A percentile compares a stretch with the other conserved stretches of the same genome.
Conservation (phyloP, 2,888 invertebrate genomes). For the Diaphora mendica region DNA sequence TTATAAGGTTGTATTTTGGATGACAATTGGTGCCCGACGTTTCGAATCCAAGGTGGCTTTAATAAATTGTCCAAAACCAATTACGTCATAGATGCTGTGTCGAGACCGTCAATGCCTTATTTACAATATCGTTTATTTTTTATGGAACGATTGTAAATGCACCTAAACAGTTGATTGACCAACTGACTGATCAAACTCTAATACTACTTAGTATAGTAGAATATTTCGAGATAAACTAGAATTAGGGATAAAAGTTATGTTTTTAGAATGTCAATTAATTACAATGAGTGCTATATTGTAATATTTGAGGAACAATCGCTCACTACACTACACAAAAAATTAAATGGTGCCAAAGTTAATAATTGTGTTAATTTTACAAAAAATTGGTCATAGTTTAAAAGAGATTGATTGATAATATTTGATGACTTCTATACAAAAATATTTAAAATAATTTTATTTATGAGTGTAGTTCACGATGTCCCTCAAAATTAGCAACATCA, state of each 20-base stretch:
- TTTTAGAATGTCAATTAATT: not conserved
- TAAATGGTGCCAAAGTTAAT: not conserved
- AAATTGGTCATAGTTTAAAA: too few species aligned
- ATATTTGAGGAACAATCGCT: not conserved
- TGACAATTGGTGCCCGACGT: not conserved
- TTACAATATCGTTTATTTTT: slow-evolving; percentile 28
- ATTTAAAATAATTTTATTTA: not conserved
- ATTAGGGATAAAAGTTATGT: not conserved
- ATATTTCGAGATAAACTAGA: slow-evolving; percentile 2
- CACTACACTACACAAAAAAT: not conserved
- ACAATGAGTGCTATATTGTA: not conserved
- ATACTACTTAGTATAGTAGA: not conserved
- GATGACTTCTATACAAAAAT: too few species aligned
- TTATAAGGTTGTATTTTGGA: not conserved
- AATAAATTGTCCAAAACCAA: slow-evolving; percentile 36
- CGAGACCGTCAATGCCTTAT: slow-evolving; percentile 23
- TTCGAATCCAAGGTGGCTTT: not conserved
- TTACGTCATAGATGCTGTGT: slow-evolving; percentile 37
- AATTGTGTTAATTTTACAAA: not conserved
- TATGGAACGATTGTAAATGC: slow-evolving; percentile 26
- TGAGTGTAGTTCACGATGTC: not conserved
- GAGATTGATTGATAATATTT: too few species aligned
- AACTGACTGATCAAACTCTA: slow-evolving; percentile 27
- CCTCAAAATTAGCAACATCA: slow-evolving; percentile 5
- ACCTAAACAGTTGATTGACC: slow-evolving; percentile 12